Conservation (phyloP, 2,113 vertebrate genomes). For the Epinephelus fuscoguttatus region DNA sequence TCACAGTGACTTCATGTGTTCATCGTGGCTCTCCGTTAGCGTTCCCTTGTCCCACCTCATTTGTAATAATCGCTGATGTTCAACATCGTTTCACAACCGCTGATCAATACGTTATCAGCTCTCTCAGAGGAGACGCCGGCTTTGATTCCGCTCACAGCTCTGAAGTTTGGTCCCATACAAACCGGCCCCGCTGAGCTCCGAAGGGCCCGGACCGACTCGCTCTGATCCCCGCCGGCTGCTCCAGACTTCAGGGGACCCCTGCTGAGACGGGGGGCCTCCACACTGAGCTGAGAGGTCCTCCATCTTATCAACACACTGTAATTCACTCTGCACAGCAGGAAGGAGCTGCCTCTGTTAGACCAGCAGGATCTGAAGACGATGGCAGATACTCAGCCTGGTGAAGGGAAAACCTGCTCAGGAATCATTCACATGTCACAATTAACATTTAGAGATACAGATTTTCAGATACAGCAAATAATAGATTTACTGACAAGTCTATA, state of each 20-base stretch:
- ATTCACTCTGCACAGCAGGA: slow-evolving; percentile 49
- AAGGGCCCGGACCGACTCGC: neutral
- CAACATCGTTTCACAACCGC: slow-evolving; percentile 22
- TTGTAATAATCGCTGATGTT: slow-evolving; percentile 34
- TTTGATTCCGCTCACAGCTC: slow-evolving; percentile 45
- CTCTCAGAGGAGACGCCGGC: slow-evolving; percentile 5
- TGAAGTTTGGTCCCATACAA: neutral
- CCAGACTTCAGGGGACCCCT: slow-evolving; percentile 24
- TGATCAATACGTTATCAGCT: slow-evolving; percentile 42
- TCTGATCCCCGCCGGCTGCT: slow-evolving; percentile 10
- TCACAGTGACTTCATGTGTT: no score
- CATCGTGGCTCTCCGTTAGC: neutral
- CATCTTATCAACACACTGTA: slow-evolving; percentile 41
- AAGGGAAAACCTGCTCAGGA: neutral
- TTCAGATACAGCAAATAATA: no score
- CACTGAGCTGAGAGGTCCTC: slow-evolving; percentile 16
- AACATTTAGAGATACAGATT: no score
- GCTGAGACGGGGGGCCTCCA: slow-evolving; percentile 19
- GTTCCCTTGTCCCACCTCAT: neutral
- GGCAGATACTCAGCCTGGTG: no score
- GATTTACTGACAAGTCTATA: no score
- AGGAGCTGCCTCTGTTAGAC: slow-evolving; percentile 8
- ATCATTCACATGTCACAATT: no score
- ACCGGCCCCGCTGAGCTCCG: slow-evolving; percentile 12
- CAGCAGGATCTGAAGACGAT: no score